These are phyloP conservation scores for Brotula barbata DNA, from an alignment of 2,797 vertebrate genomes.

Conservation along the genomic window DNA sequence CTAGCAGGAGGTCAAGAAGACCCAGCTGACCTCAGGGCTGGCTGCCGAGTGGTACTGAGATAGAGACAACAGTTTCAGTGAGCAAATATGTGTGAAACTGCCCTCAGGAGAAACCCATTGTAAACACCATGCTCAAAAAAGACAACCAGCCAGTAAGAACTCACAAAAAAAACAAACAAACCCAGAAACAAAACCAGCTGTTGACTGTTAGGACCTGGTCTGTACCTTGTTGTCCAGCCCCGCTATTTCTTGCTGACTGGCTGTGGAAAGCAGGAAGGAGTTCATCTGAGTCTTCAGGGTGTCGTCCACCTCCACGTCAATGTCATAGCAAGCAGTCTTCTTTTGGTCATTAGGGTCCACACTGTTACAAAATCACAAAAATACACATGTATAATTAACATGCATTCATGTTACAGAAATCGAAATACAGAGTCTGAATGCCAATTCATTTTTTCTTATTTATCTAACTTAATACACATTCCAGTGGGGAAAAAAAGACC, in stretches of 20 bases:
- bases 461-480: no score
- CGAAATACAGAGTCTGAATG: no score
- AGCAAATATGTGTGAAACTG: slow-evolving; percentile 41
- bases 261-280: slow-evolving; percentile 96
- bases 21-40: slow-evolving; percentile 32
- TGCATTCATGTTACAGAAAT: not conserved
- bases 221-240: slow-evolving; percentile 97
- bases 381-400: no score
- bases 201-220: not conserved
- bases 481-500: no score
- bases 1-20: slow-evolving; percentile 43
- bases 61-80: slow-evolving; percentile 14
- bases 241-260: slow-evolving; percentile 98
- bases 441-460: no score
- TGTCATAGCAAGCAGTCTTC: slow-evolving; percentile 98
- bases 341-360: slow-evolving; percentile 99
- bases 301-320: slow-evolving; percentile 98
- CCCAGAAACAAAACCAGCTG: no score
- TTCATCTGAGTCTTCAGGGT: slow-evolving; percentile 99
- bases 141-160: no score
- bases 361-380: slow-evolving; percentile 63
- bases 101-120: no score
- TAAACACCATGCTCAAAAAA: no score
- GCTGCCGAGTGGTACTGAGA: slow-evolving; percentile 3
- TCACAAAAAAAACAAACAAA: no score